Percentiles rank a stretch among this genome's conserved stretches.
Evolutionary conservation across 2,797 vertebrate genomes (phyloP).

Genomic region (Cyclura pinguis): DNA sequence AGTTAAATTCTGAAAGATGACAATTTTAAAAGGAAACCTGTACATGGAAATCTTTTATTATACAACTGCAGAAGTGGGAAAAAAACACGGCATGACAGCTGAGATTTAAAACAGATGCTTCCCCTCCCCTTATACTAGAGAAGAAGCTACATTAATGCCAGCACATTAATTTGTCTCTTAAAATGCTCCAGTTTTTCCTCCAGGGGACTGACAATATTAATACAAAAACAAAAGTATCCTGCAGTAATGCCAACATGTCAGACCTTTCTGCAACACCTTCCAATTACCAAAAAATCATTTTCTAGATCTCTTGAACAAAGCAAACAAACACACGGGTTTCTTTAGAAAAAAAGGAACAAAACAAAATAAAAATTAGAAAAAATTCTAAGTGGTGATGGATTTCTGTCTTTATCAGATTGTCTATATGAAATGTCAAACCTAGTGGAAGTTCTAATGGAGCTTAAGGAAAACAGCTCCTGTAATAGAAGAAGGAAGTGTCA

Average conservation of each 20-base stretch:
- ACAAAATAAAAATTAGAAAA: too few species aligned
- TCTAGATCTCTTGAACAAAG: neutral
- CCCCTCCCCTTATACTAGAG: neutral
- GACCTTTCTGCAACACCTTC: constrained; percentile 45
- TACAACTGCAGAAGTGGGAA: neutral
- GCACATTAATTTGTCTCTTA: constrained; percentile 6
- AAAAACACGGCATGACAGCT: neutral
- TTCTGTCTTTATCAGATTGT: neutral
- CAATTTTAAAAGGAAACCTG: neutral
- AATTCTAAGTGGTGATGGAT: neutral
- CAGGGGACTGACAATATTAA: constrained; percentile 1
- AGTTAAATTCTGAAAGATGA: neutral
- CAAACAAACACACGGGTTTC: neutral
- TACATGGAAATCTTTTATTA: constrained; percentile 8
- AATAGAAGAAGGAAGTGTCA: neutral
- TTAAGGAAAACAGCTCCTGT: neutral
- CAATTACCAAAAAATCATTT: constrained; percentile 38
- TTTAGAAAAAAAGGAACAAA: neutral
- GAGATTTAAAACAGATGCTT: neutral
- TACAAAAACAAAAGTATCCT: constrained; percentile 22
- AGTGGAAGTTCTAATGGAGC: neutral
- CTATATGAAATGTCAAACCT: neutral
- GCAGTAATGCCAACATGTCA: constrained; percentile 1
- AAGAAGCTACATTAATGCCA: neutral
- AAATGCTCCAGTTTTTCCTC: constrained; percentile 8